Conservation (phyloP, 2,797 vertebrate species). For the Malurus leucopterus region DNA sequence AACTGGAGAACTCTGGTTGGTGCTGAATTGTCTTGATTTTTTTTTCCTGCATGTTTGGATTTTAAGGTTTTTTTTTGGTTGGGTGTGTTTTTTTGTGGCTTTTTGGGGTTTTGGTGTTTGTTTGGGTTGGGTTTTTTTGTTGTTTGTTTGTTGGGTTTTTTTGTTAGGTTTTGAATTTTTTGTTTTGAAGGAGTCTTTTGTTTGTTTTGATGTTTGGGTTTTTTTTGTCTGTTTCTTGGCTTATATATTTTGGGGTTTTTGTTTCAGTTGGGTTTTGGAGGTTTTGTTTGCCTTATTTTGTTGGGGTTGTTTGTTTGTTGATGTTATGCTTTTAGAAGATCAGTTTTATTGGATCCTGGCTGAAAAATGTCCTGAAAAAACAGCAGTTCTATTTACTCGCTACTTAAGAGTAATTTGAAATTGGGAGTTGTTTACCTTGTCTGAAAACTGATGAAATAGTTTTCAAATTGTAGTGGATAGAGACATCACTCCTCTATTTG, state of each 20-base stretch:
- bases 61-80: background rate
- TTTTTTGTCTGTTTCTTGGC: background rate
- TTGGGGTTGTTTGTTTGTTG: background rate
- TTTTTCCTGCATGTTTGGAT: background rate
- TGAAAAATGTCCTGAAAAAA: background rate
- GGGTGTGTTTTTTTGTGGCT: background rate
- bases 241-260: background rate
- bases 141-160: background rate
- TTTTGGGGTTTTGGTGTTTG: background rate
- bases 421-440: background rate
- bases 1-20: background rate
- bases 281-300: background rate
- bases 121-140: background rate
- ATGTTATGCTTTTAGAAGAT: background rate
- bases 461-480: background rate
- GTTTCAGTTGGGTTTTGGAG: accelerated
- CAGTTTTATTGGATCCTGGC: background rate
- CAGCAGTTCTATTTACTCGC: background rate
- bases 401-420: background rate
- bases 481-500: background rate
- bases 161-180: too few species aligned
- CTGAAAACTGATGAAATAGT: background rate
- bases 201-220: background rate
- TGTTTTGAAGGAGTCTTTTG: too few species aligned
- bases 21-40: background rate